Evolutionary conservation across 2,113 vertebrate genomes (phyloP).

Genomic region (Hemicordylus capensis): DNA sequence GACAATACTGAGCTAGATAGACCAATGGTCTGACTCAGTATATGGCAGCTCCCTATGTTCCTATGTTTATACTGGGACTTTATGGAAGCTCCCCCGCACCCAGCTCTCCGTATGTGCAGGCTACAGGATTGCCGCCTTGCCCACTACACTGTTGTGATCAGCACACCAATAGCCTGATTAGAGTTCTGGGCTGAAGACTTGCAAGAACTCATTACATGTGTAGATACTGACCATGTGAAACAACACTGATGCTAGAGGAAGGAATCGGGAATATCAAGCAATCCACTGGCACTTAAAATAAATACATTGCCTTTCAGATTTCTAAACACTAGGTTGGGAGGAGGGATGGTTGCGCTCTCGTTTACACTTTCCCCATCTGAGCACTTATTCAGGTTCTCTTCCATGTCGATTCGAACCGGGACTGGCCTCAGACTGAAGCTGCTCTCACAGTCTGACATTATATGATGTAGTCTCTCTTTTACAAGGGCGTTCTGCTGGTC

Average conservation of each 20-base stretch:
- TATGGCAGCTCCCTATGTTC: no score
- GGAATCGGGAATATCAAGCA: background rate
- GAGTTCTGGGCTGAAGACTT: background rate
- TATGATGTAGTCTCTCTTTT: background rate
- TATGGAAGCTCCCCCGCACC: background rate
- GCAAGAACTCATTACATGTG: background rate
- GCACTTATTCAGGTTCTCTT: background rate
- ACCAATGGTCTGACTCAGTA: no score
- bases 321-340: no score
- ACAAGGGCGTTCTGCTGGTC: slow-evolving; percentile 36
- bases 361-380: background rate
- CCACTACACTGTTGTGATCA: background rate
- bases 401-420: background rate
- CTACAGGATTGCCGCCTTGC: background rate
- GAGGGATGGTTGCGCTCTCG: background rate
- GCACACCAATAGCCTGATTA: background rate
- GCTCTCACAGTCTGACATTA: slow-evolving; percentile 13
- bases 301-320: background rate
- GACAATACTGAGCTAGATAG: no score
- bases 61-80: background rate
- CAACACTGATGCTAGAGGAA: no score
- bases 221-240: background rate
- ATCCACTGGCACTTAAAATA: background rate
- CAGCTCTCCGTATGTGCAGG: background rate
- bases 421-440: slow-evolving; percentile 15